phyloP scores from a whole-genome alignment of 2,113 vertebrate genomes.

The Heterochromis multidens region DNA sequence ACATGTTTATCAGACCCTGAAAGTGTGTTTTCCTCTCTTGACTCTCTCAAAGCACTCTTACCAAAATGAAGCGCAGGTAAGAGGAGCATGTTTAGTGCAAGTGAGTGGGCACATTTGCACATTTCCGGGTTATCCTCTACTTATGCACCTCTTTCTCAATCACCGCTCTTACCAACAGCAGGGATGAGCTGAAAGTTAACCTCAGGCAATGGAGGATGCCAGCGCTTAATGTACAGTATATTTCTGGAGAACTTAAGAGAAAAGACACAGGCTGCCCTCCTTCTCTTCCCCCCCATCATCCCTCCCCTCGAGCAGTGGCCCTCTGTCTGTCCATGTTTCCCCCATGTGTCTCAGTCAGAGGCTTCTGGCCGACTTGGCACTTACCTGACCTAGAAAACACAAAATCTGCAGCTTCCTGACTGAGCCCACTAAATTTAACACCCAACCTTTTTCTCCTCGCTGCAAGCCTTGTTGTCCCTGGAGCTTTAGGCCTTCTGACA shows the following conservation, averaged over 20 bases:
- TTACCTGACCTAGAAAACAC: slow-evolving; percentile 74
- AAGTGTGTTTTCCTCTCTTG: slow-evolving; percentile 46
- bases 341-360: slow-evolving; percentile 31
- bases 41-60: slow-evolving; percentile 24
- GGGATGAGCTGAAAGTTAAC: not conserved
- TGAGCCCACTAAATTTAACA: slow-evolving; percentile 49
- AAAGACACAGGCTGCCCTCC: not conserved
- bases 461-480: slow-evolving; percentile 17
- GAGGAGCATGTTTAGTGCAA: not conserved
- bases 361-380: slow-evolving; percentile 58
- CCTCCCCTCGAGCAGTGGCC: slow-evolving; percentile 1
- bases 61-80: not conserved
- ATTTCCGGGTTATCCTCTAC: not conserved
- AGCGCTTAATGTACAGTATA: not conserved
- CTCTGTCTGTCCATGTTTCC: slow-evolving; percentile 15
- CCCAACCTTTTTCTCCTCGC: slow-evolving; percentile 28
- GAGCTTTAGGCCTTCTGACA: slow-evolving; percentile 54
- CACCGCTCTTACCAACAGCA: not conserved
- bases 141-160: not conserved
- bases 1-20: slow-evolving; percentile 67
- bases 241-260: not conserved
- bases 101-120: not conserved
- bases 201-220: not conserved
- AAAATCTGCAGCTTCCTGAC: slow-evolving; percentile 37
- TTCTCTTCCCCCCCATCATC: not conserved